A percentile compares a stretch with the other conserved stretches of the same genome.
Conservation (phyloP, 35 echinoderm and acorn worm genomes). For the Strongylocentrotus purpuratus region DNA sequence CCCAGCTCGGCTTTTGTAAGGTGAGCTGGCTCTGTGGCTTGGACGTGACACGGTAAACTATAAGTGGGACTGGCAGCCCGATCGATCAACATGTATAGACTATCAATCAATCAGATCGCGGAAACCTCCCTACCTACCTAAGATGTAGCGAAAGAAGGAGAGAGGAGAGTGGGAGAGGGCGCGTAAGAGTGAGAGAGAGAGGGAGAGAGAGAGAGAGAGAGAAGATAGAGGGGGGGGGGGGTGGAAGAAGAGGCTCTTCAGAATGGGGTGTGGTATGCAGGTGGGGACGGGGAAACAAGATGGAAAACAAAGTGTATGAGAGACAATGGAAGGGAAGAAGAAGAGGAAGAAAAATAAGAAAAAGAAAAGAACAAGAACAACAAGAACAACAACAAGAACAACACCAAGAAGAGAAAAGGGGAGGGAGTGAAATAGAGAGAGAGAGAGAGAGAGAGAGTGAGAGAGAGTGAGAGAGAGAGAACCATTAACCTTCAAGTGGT, state of each 20-base stretch:
- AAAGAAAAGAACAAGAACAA: background rate
- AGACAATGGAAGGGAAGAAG: background rate
- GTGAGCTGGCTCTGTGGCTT: background rate
- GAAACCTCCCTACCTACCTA: background rate
- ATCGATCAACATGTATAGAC: constrained; percentile 50
- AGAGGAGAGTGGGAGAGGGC: background rate
- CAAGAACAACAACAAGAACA: background rate
- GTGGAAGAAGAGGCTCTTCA: too few relatives aligned
- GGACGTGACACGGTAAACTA: constrained; percentile 35
- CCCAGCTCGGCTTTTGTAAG: constrained; percentile 44
- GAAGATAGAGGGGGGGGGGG: too few relatives aligned
- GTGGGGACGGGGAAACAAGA: too few relatives aligned
- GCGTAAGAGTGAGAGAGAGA: background rate
- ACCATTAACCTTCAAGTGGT: too few relatives aligned
- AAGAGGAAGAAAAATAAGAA: background rate
- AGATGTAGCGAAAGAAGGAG: background rate
- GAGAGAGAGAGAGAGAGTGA: too few relatives aligned
- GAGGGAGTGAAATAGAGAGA: too few relatives aligned
- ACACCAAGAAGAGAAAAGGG: too few relatives aligned
- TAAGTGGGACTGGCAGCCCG: constrained; percentile 48
- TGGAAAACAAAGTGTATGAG: background rate
- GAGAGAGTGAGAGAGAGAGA: too few relatives aligned
- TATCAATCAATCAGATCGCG: constrained; percentile 26
- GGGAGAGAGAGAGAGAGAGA: background rate
- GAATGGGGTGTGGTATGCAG: too few relatives aligned